phyloP scores from a whole-genome alignment of 2,797 vertebrate genomes.

The Pelobates cultripes region DNA sequence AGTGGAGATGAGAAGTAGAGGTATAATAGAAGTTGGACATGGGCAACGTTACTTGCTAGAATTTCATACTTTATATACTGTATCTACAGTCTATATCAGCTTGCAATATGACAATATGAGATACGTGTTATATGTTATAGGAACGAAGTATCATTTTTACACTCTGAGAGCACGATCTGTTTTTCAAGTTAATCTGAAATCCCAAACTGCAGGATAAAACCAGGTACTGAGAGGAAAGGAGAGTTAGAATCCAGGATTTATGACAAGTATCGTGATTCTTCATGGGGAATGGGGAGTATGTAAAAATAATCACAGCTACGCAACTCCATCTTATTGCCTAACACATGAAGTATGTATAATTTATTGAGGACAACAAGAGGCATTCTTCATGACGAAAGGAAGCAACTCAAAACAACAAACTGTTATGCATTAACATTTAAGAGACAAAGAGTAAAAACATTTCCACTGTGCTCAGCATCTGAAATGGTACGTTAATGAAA shows the following conservation, averaged over 20 bases:
- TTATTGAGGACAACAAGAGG: constrained; percentile 6
- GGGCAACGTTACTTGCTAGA: too few species aligned
- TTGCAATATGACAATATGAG: too few species aligned
- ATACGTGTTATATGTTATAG: too few species aligned
- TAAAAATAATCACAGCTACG: constrained; percentile 13
- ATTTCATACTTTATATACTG: too few species aligned
- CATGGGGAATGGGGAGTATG: constrained; percentile 12
- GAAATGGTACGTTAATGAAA: too few species aligned
- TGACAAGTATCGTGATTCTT: background rate
- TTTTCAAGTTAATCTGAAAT: background rate
- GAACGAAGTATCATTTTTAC: too few species aligned
- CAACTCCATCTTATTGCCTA: constrained; percentile 2
- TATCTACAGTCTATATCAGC: too few species aligned
- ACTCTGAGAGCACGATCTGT: background rate
- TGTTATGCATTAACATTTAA: background rate
- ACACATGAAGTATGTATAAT: constrained; percentile 21
- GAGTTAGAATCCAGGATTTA: background rate
- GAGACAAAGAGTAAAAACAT: background rate
- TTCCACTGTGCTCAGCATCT: too few species aligned
- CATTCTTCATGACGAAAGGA: constrained; percentile 2
- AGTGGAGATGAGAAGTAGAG: too few species aligned
- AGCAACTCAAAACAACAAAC: background rate
- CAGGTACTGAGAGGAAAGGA: background rate
- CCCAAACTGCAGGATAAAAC: background rate
- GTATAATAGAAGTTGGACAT: too few species aligned